phyloP scores from a whole-genome alignment of 2,888 invertebrate species.

The Morpho deidamia region DNA sequence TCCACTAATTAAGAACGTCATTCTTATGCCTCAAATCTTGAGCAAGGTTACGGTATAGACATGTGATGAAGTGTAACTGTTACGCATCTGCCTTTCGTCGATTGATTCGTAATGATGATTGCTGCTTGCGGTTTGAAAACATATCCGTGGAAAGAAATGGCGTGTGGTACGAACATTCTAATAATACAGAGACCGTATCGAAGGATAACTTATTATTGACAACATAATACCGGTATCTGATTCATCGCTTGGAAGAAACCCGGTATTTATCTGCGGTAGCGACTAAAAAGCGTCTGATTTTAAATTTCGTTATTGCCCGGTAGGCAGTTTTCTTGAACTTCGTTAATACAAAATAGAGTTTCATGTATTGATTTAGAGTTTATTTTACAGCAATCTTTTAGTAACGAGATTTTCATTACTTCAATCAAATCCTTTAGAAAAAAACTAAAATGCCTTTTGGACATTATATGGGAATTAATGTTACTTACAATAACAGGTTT shows the following conservation, averaged over 20 bases:
- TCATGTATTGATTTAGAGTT: not conserved
- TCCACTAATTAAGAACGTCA: conserved; percentile 13
- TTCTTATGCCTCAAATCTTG: not conserved
- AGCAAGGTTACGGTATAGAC: conserved; percentile 11
- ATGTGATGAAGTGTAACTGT: conserved; percentile 61
- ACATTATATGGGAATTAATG: not conserved
- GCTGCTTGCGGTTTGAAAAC: conserved; percentile 57
- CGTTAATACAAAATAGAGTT: not conserved
- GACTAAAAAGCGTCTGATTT: conserved; percentile 27
- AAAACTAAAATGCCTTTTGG: not conserved
- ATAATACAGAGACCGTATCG: conserved; percentile 54
- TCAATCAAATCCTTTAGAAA: not conserved
- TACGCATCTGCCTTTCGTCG: conserved; percentile 64
- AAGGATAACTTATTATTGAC: conserved; percentile 54
- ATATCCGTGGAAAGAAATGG: conserved; percentile 49
- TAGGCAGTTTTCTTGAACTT: conserved; percentile 5
- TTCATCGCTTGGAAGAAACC: conserved; percentile 30
- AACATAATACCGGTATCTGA: conserved; percentile 41
- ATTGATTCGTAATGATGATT: conserved; percentile 52
- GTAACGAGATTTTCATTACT: too few species aligned
- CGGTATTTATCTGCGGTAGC: conserved; percentile 34
- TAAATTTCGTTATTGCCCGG: conserved; percentile 31
- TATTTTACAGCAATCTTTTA: not conserved
- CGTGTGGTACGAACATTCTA: conserved; percentile 55
- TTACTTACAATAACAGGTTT: too few species aligned